Conservation (phyloP, 2,888 invertebrate species). For the Marronus borbonicus region DNA sequence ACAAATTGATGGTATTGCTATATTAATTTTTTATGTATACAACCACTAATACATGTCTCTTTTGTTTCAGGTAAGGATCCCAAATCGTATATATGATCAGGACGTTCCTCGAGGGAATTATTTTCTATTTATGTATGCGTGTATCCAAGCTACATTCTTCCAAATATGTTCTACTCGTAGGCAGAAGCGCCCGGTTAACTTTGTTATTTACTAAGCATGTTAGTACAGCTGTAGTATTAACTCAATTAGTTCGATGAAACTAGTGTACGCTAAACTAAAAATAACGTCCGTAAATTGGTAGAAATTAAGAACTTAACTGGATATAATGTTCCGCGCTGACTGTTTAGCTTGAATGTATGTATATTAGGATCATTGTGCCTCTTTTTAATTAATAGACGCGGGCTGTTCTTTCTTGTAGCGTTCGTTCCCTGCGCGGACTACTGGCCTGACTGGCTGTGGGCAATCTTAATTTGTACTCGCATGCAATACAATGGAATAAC, state of each 20-base stretch:
- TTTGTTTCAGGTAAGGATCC: conserved; percentile 42
- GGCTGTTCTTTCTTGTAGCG: conserved; percentile 35
- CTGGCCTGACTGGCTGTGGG: conserved; percentile 22
- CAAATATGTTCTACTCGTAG: conserved; percentile 15
- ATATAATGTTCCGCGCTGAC: conserved; percentile 53
- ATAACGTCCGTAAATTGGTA: conserved; percentile 55
- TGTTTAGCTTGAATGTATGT: conserved; percentile 55
- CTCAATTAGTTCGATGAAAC: conserved; percentile 50
- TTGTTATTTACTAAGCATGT: conserved; percentile 49
- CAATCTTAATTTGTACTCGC: conserved; percentile 43
- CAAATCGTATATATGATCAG: background rate
- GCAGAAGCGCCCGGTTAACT: conserved; percentile 35
- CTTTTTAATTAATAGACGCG: conserved; percentile 55
- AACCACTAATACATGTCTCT: conserved; percentile 13
- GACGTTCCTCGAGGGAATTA: background rate
- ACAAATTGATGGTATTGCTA: too few species aligned
- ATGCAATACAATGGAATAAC: conserved; percentile 42
- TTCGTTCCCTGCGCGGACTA: conserved; percentile 16
- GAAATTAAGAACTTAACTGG: conserved; percentile 54
- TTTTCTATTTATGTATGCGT: background rate
- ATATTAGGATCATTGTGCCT: conserved; percentile 57
- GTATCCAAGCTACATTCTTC: conserved; percentile 17
- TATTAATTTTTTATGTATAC: background rate
- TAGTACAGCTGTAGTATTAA: conserved; percentile 50
- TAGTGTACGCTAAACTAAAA: conserved; percentile 52